Percentiles rank a stretch among this genome's conserved stretches.
These are phyloP conservation scores for Coilia nasus DNA, from an alignment of 2,797 vertebrate species.

Conservation along the genomic window DNA sequence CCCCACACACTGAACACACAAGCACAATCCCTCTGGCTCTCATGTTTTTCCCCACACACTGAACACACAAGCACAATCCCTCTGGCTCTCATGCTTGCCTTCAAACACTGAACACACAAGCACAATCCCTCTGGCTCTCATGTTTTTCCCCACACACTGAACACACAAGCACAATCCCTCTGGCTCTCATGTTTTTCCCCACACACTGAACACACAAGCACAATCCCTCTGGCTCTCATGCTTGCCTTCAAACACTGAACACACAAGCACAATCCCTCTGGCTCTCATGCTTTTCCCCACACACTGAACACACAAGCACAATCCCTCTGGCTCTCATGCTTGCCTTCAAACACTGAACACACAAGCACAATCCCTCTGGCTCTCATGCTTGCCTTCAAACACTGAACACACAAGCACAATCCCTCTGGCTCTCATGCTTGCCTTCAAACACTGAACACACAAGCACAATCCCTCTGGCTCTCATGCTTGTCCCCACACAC, in stretches of 20 bases:
- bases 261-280: neutral
- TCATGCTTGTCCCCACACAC: neutral
- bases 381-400: neutral
- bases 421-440: neutral
- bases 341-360: neutral
- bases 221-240: neutral
- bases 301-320: neutral
- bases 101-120: neutral
- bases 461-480: neutral
- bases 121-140: neutral
- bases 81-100: neutral
- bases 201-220: neutral
- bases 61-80: neutral
- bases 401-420: neutral
- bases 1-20: neutral
- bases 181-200: neutral
- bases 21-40: neutral
- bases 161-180: neutral
- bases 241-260: neutral
- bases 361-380: neutral
- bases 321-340: neutral
- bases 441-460: neutral
- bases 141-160: neutral
- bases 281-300: neutral
- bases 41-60: neutral